Evolutionary conservation across 2,888 invertebrate species (phyloP).

Genomic region (Campaea margaritaria): DNA sequence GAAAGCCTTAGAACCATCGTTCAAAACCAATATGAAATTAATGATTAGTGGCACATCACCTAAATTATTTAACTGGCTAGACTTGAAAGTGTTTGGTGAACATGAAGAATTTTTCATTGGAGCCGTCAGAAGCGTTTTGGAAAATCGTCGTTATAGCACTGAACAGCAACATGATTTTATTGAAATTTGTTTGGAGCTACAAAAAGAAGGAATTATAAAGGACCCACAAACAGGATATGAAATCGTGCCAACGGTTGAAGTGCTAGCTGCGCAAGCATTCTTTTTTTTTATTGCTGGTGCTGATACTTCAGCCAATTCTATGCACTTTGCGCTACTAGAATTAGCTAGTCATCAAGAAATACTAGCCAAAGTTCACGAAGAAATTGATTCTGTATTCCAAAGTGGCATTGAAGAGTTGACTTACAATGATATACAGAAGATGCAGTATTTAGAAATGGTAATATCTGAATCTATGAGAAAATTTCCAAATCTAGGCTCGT

Average conservation of each 20-base stretch:
- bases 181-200: conserved; percentile 64
- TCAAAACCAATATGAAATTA: conserved; percentile 46
- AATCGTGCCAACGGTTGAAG: conserved; percentile 60
- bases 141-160: conserved; percentile 48
- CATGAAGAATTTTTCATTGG: conserved; percentile 64
- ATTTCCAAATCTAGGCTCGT: conserved; percentile 62
- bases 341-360: conserved; percentile 66
- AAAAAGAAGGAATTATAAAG: conserved; percentile 58
- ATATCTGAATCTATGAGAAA: conserved; percentile 65
- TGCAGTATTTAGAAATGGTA: conserved; percentile 72
- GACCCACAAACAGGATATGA: conserved; percentile 58
- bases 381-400: conserved; percentile 65
- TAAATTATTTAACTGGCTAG: conserved; percentile 49
- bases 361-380: conserved; percentile 63
- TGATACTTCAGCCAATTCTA: conserved; percentile 70
- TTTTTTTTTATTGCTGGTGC: conserved; percentile 77
- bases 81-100: conserved; percentile 60
- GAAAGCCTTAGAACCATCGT: conserved; percentile 51
- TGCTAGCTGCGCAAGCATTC: conserved; percentile 74
- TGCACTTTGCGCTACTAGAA: conserved; percentile 67
- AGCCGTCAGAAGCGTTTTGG: conserved; percentile 60
- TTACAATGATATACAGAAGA: conserved; percentile 59
- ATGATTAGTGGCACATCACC: conserved; percentile 51
- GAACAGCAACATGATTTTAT: conserved; percentile 62
- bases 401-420: conserved; percentile 53